Conservation (phyloP, 2,797 vertebrate genomes). For the Eremophila alpestris region DNA sequence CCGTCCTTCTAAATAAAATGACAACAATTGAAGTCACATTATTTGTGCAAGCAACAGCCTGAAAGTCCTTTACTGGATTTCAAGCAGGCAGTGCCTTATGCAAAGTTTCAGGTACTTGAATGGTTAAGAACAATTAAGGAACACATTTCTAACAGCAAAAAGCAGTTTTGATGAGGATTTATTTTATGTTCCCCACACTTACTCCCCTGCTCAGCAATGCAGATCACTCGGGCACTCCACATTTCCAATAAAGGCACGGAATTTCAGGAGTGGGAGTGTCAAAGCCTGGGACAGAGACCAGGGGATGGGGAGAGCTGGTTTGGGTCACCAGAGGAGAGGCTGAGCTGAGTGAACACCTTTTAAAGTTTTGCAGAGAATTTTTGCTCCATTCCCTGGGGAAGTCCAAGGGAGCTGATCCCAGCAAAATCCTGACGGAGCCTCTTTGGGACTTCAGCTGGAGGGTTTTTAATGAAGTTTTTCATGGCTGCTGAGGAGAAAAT, state of each 20-base stretch:
- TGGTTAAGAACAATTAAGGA: neutral
- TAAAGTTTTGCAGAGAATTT: neutral
- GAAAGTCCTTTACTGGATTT: neutral
- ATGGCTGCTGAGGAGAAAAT: neutral
- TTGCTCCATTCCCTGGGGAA: neutral
- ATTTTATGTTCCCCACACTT: neutral
- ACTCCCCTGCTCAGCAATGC: neutral
- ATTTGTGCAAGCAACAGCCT: neutral
- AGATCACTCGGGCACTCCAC: no score
- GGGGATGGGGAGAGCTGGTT: neutral
- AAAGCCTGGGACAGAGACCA: accelerated
- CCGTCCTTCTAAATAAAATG: neutral
- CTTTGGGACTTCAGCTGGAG: neutral
- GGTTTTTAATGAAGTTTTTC: neutral
- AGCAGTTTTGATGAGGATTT: neutral
- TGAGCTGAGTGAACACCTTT: neutral
- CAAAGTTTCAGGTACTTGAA: neutral
- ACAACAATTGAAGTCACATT: neutral
- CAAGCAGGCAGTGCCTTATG: neutral
- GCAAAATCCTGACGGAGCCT: neutral
- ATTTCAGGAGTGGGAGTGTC: neutral
- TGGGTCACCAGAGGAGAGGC: neutral
- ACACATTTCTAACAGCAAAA: neutral
- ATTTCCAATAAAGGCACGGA: neutral
- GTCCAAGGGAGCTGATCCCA: neutral